Evolutionary conservation across 1,140 invertebrate species (phyloP).

Genomic region (Bombyx mori): ASM3026992v2 NC_085117.1:14392001-14392500

Average conservation of each 20-base stretch:
- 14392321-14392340: slow-evolving; percentile 68
- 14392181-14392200: slow-evolving; percentile 8
- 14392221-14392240: slow-evolving; percentile 44
- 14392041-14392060: too few relatives aligned
- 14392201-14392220: slow-evolving; percentile 47
- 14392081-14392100: too few relatives aligned
- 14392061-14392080: too few relatives aligned
- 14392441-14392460: too few relatives aligned
- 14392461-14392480: too few relatives aligned
- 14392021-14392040: too few relatives aligned
- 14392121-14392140: too few relatives aligned
- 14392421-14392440: slow-evolving; percentile 1
- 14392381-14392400: slow-evolving; percentile 54
- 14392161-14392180: too few relatives aligned
- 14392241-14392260: slow-evolving; percentile 62
- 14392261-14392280: slow-evolving; percentile 17
- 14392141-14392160: too few relatives aligned
- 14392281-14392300: slow-evolving; percentile 24
- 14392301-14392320: slow-evolving; percentile 57
- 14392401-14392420: slow-evolving; percentile 19
- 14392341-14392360: slow-evolving; percentile 71
- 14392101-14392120: too few relatives aligned
- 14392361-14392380: slow-evolving; percentile 67
- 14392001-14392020: too few relatives aligned
- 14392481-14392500: too few relatives aligned